phyloP scores from a whole-genome alignment of 1,140 invertebrate genomes.

The Armadillidium nasatum region DNA sequence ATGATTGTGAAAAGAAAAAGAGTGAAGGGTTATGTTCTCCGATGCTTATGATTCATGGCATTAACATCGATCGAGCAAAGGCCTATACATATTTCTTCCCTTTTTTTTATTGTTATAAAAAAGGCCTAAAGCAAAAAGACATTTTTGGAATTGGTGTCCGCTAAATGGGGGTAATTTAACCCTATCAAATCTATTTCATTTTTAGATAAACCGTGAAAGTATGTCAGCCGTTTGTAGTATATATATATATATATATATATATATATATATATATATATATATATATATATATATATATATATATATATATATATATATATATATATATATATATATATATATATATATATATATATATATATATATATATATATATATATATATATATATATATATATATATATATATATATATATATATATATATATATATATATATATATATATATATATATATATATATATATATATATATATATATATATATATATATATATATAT shows the following conservation, averaged over 20 bases:
- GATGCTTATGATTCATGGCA: background rate
- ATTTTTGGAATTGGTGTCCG: background rate
- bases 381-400: background rate
- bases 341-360: slow-evolving; percentile 8
- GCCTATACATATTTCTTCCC: background rate
- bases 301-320: slow-evolving; percentile 14
- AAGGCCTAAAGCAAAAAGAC: background rate
- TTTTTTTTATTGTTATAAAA: background rate
- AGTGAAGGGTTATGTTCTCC: too few species aligned
- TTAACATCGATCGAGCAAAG: background rate
- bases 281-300: background rate
- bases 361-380: background rate
- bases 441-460: background rate
- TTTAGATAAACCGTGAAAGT: background rate
- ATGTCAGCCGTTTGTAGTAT: background rate
- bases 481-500: too few species aligned
- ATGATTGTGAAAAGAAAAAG: too few species aligned
- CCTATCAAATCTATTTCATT: background rate
- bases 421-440: background rate
- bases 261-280: slow-evolving; percentile 11
- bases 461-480: too few species aligned
- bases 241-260: slow-evolving; percentile 14
- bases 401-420: slow-evolving; percentile 14
- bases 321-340: background rate
- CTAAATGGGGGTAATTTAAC: background rate